A percentile compares a stretch with the other conserved stretches of the same genome.
Evolutionary conservation across 1,140 invertebrate genomes (phyloP).

Genomic region (Ctenoplectra terminalis): DNA sequence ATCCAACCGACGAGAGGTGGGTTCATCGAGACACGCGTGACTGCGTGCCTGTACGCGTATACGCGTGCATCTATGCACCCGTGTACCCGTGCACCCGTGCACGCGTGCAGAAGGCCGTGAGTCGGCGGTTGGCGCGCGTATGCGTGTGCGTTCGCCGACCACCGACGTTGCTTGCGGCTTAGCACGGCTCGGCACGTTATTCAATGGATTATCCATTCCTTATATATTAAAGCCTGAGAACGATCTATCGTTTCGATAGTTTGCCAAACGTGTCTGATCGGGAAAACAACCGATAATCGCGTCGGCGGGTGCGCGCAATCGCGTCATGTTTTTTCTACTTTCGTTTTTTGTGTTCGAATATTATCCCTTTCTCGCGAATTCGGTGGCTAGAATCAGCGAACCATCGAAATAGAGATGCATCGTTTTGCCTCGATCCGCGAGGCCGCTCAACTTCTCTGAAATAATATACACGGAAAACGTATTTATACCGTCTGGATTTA

Average conservation of each 20-base stretch:
- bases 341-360: too few relatives aligned
- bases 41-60: slow-evolving; percentile 24
- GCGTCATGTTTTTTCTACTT: too few relatives aligned
- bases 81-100: slow-evolving; percentile 25
- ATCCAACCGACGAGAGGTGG: slow-evolving; percentile 16
- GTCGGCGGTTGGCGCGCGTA: background rate
- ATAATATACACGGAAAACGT: slow-evolving; percentile 68
- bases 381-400: too few relatives aligned
- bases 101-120: background rate
- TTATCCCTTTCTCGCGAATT: too few relatives aligned
- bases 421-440: slow-evolving; percentile 15
- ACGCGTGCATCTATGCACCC: background rate
- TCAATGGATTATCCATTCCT: slow-evolving; percentile 80
- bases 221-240: slow-evolving; percentile 74
- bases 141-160: slow-evolving; percentile 26
- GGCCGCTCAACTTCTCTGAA: slow-evolving; percentile 67
- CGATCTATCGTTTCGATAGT: slow-evolving; percentile 69
- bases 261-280: too few relatives aligned
- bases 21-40: slow-evolving; percentile 36
- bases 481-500: slow-evolving; percentile 65
- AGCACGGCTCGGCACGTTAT: slow-evolving; percentile 74
- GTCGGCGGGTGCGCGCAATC: too few relatives aligned
- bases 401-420: too few relatives aligned
- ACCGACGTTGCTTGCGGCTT: slow-evolving; percentile 69
- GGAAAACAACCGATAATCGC: too few relatives aligned